Evolutionary conservation across 2,888 invertebrate genomes (phyloP), one percentile per base, ranked within the genome.

Genomic region (Plagodis pulveraria): DNA sequence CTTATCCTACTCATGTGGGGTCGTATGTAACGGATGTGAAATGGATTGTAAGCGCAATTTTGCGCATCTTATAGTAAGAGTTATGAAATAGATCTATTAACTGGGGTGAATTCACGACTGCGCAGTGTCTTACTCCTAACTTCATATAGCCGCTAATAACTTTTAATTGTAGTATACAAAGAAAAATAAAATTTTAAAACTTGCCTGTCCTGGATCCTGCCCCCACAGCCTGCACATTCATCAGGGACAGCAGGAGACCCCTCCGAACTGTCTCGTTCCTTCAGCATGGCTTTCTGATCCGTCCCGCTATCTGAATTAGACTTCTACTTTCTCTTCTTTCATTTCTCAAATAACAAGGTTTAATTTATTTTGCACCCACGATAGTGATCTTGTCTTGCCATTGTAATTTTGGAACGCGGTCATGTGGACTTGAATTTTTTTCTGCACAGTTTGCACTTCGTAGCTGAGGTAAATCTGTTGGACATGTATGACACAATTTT

Each of bases 161-260:
- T 22, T 22, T 22, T 22, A 4, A 22, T 22, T 2, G 22, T 22
- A 22, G 22, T 22, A 4, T 22, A 22, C 4, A 22, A 22, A 22
- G 22, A 4, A 22, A 22, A 2, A 22, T 22, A 22, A 22, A 22
- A 22, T 22, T 41, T 33, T 40, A 5, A 9, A 33, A 43, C 48
- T 22, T 83, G 94, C 87, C 94, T 90, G 82, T 95, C 95, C 67
- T 94, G 94, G 66, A 95, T 95, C 70, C 93, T 82, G 33, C 93
- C 94, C 68, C 94, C 94, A 79, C 95, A 95, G 12, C 95, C 95
- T 64, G 95, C 95, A 76, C 95, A 95, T 81, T 90, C 90, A 72
- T 91, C 92, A 5, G 91, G 89, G 46, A 81, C 72, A 45, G 80
- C 77, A 49, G 92, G 90, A 56, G 92, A 92, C 56, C 83, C 87